Percentiles rank a stretch among this genome's conserved stretches.
Evolutionary conservation across 1,140 invertebrate genomes (phyloP).

Genomic region (Sycophaga agraensis): DNA sequence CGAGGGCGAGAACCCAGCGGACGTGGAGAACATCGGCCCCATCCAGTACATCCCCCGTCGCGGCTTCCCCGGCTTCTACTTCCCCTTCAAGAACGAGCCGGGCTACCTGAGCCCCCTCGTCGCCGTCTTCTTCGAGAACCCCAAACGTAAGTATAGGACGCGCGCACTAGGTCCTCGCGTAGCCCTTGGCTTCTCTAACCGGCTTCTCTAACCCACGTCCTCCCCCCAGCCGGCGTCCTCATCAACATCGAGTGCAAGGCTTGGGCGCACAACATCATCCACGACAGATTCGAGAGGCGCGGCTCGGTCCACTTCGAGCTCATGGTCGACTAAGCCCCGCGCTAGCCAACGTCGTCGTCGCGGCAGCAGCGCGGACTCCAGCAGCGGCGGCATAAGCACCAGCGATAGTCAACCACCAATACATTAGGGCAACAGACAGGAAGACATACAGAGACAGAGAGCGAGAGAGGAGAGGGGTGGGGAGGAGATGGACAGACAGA

Average conservation of each 20-base stretch:
- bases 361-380: conserved; percentile 28
- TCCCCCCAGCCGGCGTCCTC: conserved; percentile 63
- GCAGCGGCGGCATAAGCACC: neutral
- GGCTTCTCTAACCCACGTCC: no score
- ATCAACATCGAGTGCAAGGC: conserved; percentile 97
- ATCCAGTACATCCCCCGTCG: conserved; percentile 78
- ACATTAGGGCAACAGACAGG: neutral
- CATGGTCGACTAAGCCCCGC: conserved; percentile 79
- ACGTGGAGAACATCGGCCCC: conserved; percentile 85
- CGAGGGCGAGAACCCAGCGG: conserved; percentile 86
- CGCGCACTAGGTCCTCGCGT: no score
- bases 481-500: no score
- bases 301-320: conserved; percentile 95
- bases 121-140: conserved; percentile 82
- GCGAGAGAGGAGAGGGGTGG: no score
- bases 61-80: conserved; percentile 77
- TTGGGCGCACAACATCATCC: conserved; percentile 90
- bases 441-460: neutral
- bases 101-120: conserved; percentile 87
- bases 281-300: conserved; percentile 83
- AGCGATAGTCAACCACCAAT: no score
- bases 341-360: conserved; percentile 27
- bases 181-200: no score
- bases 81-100: conserved; percentile 77
- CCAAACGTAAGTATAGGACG: conserved; percentile 75